phyloP scores from a whole-genome alignment of 2,888 invertebrate genomes.

The Apodemia zela region DNA sequence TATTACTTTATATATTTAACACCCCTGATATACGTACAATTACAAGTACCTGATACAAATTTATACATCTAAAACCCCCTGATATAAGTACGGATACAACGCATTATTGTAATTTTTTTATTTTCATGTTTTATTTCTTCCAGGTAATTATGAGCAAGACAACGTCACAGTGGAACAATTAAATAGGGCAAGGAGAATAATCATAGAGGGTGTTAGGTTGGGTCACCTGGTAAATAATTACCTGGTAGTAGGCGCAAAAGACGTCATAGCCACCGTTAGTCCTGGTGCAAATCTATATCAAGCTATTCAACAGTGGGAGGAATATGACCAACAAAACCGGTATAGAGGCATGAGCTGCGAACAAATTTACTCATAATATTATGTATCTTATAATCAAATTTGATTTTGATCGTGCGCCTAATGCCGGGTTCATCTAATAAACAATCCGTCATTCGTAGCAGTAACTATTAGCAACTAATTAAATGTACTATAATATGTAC shows the following conservation, averaged over 20 bases:
- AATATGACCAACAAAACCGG: neutral
- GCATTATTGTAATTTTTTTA: too few relatives aligned
- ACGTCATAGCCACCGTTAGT: neutral
- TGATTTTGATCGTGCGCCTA: too few relatives aligned
- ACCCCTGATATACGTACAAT: too few relatives aligned
- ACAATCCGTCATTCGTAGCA: too few relatives aligned
- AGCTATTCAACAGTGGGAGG: neutral
- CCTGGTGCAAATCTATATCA: neutral
- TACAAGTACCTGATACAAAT: too few relatives aligned
- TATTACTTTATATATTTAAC: too few relatives aligned
- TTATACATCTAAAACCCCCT: too few relatives aligned
- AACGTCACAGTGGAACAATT: neutral
- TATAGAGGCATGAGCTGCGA: neutral
- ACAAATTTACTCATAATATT: neutral
- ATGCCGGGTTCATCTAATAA: too few relatives aligned
- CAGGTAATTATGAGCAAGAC: neutral
- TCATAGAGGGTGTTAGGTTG: neutral
- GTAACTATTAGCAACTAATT: too few relatives aligned
- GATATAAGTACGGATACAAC: too few relatives aligned
- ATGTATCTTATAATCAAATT: neutral
- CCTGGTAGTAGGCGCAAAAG: constrained; percentile 1
- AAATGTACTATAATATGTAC: too few relatives aligned
- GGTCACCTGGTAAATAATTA: neutral
- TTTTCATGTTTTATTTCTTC: neutral
- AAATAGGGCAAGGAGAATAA: neutral